Base-by-base conservation (phyloP, 1,140 invertebrate genomes). In the Nephila pilipes region DNA sequence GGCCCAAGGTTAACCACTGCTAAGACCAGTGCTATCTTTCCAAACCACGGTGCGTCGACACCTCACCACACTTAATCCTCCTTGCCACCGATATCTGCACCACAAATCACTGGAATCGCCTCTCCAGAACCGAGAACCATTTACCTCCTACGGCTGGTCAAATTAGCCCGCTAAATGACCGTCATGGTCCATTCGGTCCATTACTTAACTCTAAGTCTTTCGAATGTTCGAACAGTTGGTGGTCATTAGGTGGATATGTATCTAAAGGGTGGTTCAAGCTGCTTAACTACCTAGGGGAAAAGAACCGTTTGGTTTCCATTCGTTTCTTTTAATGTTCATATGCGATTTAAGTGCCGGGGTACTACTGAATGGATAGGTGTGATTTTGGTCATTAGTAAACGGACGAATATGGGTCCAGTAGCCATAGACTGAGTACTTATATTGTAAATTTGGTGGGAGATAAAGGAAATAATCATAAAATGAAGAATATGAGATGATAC, bases 151-250 rank as follows among this genome's bases (percentile, higher is more conserved):
- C 20, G 16, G 57, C 10, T 58, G 54, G 83, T 58, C 83, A 57
- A 85, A 60, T 85, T 85, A 85, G 83, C n/a, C 29, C 83, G 36
- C 54, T 60, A 85, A 85, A 58, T 85, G 83, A 85, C 83, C 83
- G 54, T 60, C 57, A 85, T 16, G 83, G 55, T 60, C 54, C 83
- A 85, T 85, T 85, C 83, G n/a, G 18, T 29, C 29, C 57, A 85
- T 58, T 85, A 55, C 38, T 60, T 60, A 60, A 85, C 18, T 55
- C 20, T 32, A 85, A 85, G 75, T 80, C 32, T 46, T 38, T 46
- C 29, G 80, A 85, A 55, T 36, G 22, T 25, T 22, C 29, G 83
- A 85, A 85, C 57, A 85, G 54, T 85, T 58, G 83, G 83, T 22
- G 29, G 29, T 85, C 83, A 85, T 85, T 85, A 85, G 29, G 55